Conservation (phyloP, 37 sponge, comb jelly and placozoan genomes). For the Aplysina aerophoba region DNA sequence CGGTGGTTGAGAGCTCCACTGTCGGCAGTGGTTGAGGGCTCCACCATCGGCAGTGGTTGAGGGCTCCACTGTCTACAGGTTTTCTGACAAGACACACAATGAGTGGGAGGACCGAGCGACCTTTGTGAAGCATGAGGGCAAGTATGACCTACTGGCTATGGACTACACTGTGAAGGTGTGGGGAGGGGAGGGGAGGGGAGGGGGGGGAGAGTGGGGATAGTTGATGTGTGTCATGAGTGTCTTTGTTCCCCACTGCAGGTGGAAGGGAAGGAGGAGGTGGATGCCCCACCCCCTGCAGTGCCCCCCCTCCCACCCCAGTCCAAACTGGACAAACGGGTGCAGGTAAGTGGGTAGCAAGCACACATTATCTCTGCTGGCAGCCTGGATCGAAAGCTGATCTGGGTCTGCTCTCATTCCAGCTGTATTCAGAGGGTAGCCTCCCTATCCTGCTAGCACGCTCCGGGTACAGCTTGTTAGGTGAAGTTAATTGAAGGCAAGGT, state of each 20-base stretch:
- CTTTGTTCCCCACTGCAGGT: neutral
- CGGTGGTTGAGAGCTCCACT: too few relatives aligned
- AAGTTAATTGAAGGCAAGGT: too few relatives aligned
- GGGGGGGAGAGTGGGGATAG: neutral
- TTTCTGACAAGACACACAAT: conserved; percentile 88
- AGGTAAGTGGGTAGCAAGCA: conserved; percentile 51
- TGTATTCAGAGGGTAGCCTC: too few relatives aligned
- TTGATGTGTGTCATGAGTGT: neutral
- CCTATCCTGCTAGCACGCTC: too few relatives aligned
- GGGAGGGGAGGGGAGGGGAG: neutral
- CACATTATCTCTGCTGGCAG: too few relatives aligned
- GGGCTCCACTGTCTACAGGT: conserved; percentile 46
- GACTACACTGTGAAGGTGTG: conserved; percentile 67
- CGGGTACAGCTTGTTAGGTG: too few relatives aligned
- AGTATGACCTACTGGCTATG: conserved; percentile 87
- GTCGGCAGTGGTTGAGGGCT: too few relatives aligned
- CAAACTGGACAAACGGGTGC: conserved; percentile 55
- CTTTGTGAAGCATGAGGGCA: conserved; percentile 80
- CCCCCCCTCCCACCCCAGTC: conserved; percentile 20
- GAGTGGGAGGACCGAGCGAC: conserved; percentile 70
- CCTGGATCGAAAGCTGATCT: too few relatives aligned
- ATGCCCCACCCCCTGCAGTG: neutral
- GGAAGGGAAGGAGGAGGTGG: conserved; percentile 37
- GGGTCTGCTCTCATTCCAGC: too few relatives aligned
- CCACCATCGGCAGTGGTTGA: too few relatives aligned